phyloP scores from a whole-genome alignment of 2,113 vertebrate genomes.

The Axis porcinus region DNA sequence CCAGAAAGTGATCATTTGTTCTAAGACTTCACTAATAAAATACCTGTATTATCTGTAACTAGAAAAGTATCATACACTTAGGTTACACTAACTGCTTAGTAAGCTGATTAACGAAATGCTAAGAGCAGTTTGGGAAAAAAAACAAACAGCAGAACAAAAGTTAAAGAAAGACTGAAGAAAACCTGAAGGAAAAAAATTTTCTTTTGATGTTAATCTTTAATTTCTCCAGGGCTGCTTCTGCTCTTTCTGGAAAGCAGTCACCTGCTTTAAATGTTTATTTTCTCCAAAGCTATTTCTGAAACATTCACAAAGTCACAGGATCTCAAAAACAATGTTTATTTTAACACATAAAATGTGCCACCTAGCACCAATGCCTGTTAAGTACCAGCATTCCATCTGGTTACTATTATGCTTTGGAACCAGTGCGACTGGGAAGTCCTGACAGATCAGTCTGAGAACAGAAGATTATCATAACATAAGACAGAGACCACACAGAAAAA shows the following conservation, averaged over 20 bases:
- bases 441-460: neutral
- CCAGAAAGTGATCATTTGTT: neutral
- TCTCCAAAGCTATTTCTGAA: slow-evolving; percentile 37
- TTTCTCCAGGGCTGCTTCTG: neutral
- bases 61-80: neutral
- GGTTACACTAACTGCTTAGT: neutral
- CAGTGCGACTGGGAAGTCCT: neutral
- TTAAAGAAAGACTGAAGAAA: neutral
- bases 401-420: slow-evolving; percentile 11
- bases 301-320: slow-evolving; percentile 45
- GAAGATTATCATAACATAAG: neutral
- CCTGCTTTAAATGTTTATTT: neutral
- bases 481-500: neutral
- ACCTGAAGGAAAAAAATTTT: neutral
- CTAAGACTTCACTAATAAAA: neutral
- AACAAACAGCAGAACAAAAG: neutral
- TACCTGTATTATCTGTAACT: neutral
- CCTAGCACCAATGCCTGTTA: slow-evolving; percentile 5
- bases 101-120: neutral
- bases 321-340: slow-evolving; percentile 64
- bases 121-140: neutral
- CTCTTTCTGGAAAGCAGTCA: slow-evolving; percentile 13
- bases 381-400: neutral
- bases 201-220: neutral
- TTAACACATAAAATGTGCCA: slow-evolving; percentile 46